phyloP scores from a whole-genome alignment of 2,113 vertebrate species.

The Pampusana beccarii region DNA sequence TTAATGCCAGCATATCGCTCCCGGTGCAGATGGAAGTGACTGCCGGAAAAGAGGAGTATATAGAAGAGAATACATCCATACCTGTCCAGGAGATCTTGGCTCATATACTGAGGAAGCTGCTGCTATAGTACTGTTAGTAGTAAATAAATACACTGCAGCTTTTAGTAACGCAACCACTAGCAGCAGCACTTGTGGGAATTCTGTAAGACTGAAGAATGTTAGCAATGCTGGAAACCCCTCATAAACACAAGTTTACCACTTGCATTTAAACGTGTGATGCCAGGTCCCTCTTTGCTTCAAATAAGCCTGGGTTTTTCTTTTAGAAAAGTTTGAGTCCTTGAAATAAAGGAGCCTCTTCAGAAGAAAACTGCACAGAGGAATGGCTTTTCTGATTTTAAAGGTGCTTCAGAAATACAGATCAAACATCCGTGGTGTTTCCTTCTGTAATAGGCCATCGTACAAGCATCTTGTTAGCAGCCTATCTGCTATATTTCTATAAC shows the following conservation, averaged over 20 bases:
- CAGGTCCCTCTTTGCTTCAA: neutral
- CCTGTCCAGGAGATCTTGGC: neutral
- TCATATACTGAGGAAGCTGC: neutral
- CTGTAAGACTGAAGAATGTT: neutral
- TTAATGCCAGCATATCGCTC: neutral
- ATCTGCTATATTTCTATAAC: constrained; percentile 76
- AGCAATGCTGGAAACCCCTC: neutral
- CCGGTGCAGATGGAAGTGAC: neutral
- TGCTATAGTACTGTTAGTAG: neutral
- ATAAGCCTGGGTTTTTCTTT: neutral
- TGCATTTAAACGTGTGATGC: neutral
- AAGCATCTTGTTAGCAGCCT: neutral
- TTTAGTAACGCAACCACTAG: neutral
- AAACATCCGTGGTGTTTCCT: neutral
- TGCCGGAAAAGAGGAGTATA: neutral
- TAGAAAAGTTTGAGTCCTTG: neutral
- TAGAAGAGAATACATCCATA: neutral
- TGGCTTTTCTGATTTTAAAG: constrained; percentile 44
- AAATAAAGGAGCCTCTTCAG: neutral
- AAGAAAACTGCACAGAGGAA: neutral
- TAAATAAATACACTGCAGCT: neutral
- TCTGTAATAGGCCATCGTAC: neutral
- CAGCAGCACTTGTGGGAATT: neutral
- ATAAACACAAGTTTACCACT: neutral
- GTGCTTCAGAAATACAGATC: neutral